These are phyloP conservation scores for Percopsis transmontana DNA, from an alignment of 2,113 vertebrate genomes.

Conservation along the genomic window DNA sequence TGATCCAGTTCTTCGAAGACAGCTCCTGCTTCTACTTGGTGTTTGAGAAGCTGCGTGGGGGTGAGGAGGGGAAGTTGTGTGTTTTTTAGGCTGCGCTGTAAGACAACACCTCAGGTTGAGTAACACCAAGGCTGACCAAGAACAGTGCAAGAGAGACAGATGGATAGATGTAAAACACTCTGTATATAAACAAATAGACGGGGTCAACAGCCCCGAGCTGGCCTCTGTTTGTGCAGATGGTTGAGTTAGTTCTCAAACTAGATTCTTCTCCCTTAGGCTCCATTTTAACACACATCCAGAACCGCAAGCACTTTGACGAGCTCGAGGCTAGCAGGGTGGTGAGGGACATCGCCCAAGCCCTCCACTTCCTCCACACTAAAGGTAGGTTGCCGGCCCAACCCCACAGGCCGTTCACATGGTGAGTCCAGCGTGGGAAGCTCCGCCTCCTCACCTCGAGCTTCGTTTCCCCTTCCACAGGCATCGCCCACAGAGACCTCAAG, in stretches of 20 bases:
- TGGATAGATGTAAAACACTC: no score
- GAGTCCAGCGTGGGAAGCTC: not conserved
- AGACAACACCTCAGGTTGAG: no score
- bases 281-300: constrained; percentile 93
- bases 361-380: constrained; percentile 95
- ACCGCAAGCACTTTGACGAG: constrained; percentile 93
- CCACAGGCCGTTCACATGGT: no score
- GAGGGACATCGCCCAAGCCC: constrained; percentile 88
- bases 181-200: not conserved
- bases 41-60: constrained; percentile 96
- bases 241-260: not conserved
- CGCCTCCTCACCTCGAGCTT: constrained; percentile 29
- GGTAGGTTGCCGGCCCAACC: constrained; percentile 68
- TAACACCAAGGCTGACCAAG: no score
- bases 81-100: no score
- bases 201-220: no score
- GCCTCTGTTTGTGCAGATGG: not conserved
- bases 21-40: constrained; percentile 92
- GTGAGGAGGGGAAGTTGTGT: constrained; percentile 66
- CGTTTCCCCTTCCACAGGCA: constrained; percentile 76
- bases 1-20: constrained; percentile 97
- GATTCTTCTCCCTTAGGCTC: constrained; percentile 79
- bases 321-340: constrained; percentile 94
- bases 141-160: no score
- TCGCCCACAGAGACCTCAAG: constrained; percentile 95